Percentiles rank a stretch among this genome's conserved stretches.
Conservation (phyloP, 23 tunicate species). For the Ciona savignyi region DNA sequence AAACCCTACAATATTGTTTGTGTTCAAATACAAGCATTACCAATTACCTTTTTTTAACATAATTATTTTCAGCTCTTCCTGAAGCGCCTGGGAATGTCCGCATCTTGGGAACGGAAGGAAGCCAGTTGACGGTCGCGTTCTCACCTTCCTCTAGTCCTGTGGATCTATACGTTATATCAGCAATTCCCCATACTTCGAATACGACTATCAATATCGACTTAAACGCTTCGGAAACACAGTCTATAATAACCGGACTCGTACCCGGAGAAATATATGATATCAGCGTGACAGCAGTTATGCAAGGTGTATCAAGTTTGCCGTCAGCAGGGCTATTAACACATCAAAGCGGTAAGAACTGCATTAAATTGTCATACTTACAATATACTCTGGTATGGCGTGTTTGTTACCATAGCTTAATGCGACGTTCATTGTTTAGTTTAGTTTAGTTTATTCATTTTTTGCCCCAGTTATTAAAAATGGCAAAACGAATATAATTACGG, state of each 20-base stretch:
- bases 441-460: no score
- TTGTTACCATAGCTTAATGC: no score
- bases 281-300: conserved; percentile 1
- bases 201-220: not conserved
- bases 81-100: not conserved
- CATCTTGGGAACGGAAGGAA: not conserved
- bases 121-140: not conserved
- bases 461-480: no score
- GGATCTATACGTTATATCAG: not conserved
- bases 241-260: not conserved
- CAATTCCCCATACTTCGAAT: not conserved
- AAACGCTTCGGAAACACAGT: not conserved
- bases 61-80: not conserved
- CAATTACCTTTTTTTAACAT: no score
- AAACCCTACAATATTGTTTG: no score
- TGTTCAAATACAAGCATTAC: no score
- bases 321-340: not conserved
- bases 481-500: no score
- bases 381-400: no score
- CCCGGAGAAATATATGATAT: conserved; percentile 12
- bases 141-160: not conserved
- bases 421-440: no score
- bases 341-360: not conserved
- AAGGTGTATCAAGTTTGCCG: conserved; percentile 10
- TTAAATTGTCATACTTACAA: no score